phyloP scores from a whole-genome alignment of 64 coral and sea anemone genomes.

The Dendrophyllia cribrosa region DNA sequence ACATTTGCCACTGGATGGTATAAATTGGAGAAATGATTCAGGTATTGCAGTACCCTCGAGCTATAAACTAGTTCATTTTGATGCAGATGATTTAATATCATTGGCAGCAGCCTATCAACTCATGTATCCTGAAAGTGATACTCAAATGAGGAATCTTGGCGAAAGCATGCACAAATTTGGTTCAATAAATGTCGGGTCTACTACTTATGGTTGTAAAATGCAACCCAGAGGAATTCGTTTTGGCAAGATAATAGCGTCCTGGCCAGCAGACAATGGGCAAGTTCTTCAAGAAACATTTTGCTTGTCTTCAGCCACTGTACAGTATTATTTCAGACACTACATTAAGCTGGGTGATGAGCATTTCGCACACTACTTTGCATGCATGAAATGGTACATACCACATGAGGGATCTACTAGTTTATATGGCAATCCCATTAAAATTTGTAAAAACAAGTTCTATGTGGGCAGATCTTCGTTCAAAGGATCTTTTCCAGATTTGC shows the following conservation, averaged over 20 bases:
- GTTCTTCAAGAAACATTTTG: slow-evolving; percentile 21
- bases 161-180: slow-evolving; percentile 70
- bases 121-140: slow-evolving; percentile 14
- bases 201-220: slow-evolving; percentile 46
- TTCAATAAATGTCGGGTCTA: slow-evolving; percentile 42
- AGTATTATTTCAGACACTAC: slow-evolving; percentile 57
- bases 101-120: slow-evolving; percentile 51
- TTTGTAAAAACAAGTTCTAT: not conserved
- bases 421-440: slow-evolving; percentile 46
- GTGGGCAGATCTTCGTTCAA: slow-evolving; percentile 40
- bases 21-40: slow-evolving; percentile 63
- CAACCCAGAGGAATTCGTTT: too few relatives aligned
- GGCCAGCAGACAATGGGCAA: slow-evolving; percentile 43
- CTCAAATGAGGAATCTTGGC: not conserved
- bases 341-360: slow-evolving; percentile 17
- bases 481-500: slow-evolving; percentile 62
- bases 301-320: slow-evolving; percentile 29
- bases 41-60: slow-evolving; percentile 27
- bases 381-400: slow-evolving; percentile 50
- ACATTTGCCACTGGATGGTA: slow-evolving; percentile 23
- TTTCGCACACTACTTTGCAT: slow-evolving; percentile 45
- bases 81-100: slow-evolving; percentile 43
- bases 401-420: not conserved
- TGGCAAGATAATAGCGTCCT: slow-evolving; percentile 61
- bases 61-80: slow-evolving; percentile 54